Evolutionary conservation across 1,140 invertebrate genomes (phyloP).

Genomic region (Goniozus legneri): DNA sequence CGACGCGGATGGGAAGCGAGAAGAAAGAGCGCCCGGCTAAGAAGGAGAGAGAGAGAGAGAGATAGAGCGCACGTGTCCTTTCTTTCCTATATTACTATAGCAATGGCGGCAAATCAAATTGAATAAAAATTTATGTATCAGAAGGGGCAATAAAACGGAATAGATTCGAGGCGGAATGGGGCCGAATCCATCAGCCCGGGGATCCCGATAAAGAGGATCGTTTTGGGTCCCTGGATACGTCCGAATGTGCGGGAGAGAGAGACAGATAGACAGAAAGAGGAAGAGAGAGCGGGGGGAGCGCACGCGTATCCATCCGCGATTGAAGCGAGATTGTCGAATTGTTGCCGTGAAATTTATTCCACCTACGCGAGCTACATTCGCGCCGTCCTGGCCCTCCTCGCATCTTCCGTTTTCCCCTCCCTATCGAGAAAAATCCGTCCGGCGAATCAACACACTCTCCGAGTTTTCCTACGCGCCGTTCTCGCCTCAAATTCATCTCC

Average conservation of each 20-base stretch:
- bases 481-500: no score
- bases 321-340: slow-evolving; percentile 34
- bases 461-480: no score
- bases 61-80: slow-evolving; percentile 11
- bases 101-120: slow-evolving; percentile 44
- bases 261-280: background rate
- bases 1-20: no score
- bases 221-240: slow-evolving; percentile 25
- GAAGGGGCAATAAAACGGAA: slow-evolving; percentile 44
- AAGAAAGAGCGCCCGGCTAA: no score
- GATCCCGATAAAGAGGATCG: slow-evolving; percentile 35
- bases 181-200: slow-evolving; percentile 36
- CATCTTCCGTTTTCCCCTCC: no score
- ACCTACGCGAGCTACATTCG: no score
- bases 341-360: slow-evolving; percentile 39
- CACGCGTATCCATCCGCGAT: slow-evolving; percentile 23
- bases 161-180: slow-evolving; percentile 38
- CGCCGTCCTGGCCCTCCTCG: no score
- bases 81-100: slow-evolving; percentile 35
- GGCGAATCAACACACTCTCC: no score
- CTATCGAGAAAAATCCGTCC: no score
- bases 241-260: background rate
- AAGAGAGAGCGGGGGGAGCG: background rate
- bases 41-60: no score
- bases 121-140: slow-evolving; percentile 49